Conservation (phyloP, 2,797 vertebrate genomes). For the Coregonus ussuriensis region DNA sequence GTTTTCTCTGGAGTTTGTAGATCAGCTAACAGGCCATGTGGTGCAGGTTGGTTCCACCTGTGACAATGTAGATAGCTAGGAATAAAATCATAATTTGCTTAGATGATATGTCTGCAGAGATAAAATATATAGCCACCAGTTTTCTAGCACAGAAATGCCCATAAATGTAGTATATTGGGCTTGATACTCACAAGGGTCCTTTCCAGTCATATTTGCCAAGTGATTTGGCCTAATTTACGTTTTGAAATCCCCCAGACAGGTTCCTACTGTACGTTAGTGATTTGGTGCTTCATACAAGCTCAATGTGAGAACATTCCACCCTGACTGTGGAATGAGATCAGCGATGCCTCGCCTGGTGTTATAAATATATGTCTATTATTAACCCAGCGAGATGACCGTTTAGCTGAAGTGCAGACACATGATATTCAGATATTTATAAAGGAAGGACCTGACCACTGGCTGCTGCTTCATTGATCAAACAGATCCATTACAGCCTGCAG, state of each 20-base stretch:
- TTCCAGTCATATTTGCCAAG: not conserved
- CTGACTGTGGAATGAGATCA: not conserved
- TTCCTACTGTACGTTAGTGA: not conserved
- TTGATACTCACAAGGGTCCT: not conserved
- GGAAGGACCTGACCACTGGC: conserved; percentile 50
- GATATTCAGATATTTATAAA: conserved; percentile 79
- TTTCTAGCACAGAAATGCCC: not conserved
- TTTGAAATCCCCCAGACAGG: not conserved
- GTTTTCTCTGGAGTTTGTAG: no score
- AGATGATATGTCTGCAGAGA: not conserved
- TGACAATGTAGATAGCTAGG: no score
- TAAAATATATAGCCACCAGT: not conserved
- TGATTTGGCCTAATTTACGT: not conserved
- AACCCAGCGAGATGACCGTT: conserved; percentile 56
- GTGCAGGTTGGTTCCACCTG: no score
- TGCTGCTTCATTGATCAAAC: conserved; percentile 72
- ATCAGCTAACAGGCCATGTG: no score
- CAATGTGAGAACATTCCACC: conserved; percentile 19
- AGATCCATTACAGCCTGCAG: conserved; percentile 70
- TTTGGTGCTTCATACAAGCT: conserved; percentile 5
- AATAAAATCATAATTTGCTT: no score
- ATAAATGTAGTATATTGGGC: not conserved
- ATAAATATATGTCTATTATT: conserved; percentile 66
- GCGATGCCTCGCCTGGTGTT: conserved; percentile 37
- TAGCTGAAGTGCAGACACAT: conserved; percentile 67